These are phyloP conservation scores for Thaumatotibia leucotreta DNA, from an alignment of 1,140 invertebrate species.

Conservation along the genomic window DNA sequence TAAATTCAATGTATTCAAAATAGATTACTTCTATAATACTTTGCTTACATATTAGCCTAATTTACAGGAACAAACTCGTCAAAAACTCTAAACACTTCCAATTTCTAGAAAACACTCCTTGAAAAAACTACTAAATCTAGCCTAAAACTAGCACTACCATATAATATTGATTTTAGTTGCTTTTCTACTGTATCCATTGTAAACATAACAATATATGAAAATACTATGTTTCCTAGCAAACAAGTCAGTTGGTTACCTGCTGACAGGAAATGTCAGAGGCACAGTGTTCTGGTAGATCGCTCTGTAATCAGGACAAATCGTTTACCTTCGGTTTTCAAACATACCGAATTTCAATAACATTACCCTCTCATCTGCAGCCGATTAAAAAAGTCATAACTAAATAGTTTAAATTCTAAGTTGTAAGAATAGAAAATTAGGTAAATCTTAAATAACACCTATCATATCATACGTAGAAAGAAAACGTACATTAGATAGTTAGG, in stretches of 20 bases:
- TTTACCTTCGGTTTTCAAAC: constrained; percentile 32
- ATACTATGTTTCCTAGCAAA: constrained; percentile 64
- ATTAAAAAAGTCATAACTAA: neutral
- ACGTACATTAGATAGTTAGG: no score
- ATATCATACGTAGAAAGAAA: no score
- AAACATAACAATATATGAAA: constrained; percentile 35
- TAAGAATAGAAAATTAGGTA: no score
- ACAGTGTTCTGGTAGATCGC: constrained; percentile 73
- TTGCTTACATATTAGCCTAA: neutral
- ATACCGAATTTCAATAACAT: constrained; percentile 15
- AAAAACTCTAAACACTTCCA: neutral
- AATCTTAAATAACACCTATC: no score
- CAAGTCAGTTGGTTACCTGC: constrained; percentile 66
- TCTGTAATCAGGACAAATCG: constrained; percentile 70
- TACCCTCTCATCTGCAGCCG: neutral
- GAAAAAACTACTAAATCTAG: neutral
- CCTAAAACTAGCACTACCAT: constrained; percentile 4
- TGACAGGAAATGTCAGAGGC: constrained; percentile 73
- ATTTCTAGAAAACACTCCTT: neutral
- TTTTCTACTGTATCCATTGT: neutral
- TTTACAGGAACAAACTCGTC: neutral
- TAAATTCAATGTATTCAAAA: neutral
- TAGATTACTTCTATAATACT: neutral
- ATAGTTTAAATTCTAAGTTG: no score
- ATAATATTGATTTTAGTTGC: neutral